Conservation (phyloP, 2,797 vertebrate genomes). For the Melanotaenia pygmaea region DNA sequence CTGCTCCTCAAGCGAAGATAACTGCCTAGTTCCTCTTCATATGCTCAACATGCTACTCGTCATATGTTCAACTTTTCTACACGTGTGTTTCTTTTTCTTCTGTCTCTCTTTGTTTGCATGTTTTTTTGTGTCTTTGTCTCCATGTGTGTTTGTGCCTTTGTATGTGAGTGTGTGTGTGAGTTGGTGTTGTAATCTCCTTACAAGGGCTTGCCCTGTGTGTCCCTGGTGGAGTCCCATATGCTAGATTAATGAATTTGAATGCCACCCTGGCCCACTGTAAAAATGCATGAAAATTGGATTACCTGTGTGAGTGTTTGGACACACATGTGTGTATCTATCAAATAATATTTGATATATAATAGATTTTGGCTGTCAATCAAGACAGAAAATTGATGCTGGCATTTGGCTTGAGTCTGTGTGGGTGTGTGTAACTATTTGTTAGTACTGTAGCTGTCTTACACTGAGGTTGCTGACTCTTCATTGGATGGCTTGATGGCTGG, state of each 20-base stretch:
- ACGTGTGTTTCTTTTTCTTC: background rate
- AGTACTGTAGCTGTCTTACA: background rate
- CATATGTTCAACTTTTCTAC: background rate
- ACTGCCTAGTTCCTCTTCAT: slow-evolving; percentile 6
- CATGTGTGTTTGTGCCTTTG: slow-evolving; percentile 36
- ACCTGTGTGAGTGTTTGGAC: slow-evolving; percentile 7
- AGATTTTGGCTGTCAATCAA: slow-evolving; percentile 34
- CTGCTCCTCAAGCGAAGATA: slow-evolving; percentile 23
- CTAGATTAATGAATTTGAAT: slow-evolving; percentile 68
- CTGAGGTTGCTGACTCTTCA: slow-evolving; percentile 8
- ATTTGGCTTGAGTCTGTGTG: slow-evolving; percentile 16
- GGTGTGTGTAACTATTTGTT: background rate
- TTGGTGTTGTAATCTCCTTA: slow-evolving; percentile 57
- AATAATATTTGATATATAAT: slow-evolving; percentile 44
- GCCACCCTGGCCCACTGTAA: slow-evolving; percentile 55
- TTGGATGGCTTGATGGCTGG: slow-evolving; percentile 7
- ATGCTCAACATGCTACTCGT: background rate
- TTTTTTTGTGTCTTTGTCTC: slow-evolving; percentile 21
- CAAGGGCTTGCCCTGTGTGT: slow-evolving; percentile 50
- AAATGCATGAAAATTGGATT: slow-evolving; percentile 72
- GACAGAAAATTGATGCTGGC: slow-evolving; percentile 24
- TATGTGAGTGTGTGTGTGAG: slow-evolving; percentile 21
- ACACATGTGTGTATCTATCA: slow-evolving; percentile 13
- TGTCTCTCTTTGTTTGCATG: slow-evolving; percentile 45
- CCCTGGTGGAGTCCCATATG: slow-evolving; percentile 58